phyloP scores from a whole-genome alignment of 2,797 vertebrate genomes.

The Takifugu rubripes region DNA sequence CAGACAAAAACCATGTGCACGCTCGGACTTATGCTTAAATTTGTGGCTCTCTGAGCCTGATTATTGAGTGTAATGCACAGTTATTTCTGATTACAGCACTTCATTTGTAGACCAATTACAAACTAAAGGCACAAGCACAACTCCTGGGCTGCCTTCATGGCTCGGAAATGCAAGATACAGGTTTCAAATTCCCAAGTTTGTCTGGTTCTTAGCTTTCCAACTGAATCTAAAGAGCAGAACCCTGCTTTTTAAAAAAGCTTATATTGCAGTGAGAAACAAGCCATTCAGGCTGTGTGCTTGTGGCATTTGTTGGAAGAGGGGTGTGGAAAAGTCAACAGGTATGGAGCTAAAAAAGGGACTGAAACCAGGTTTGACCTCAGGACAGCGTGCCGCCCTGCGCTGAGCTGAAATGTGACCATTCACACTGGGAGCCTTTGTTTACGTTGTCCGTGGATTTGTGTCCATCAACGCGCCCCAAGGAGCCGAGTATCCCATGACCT shows the following conservation, averaged over 20 bases:
- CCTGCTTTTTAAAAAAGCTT: not conserved
- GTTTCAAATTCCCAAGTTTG: conserved; percentile 35
- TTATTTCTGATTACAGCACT: not conserved
- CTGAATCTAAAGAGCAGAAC: conserved; percentile 6
- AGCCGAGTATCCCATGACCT: conserved; percentile 58
- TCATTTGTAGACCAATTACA: not conserved
- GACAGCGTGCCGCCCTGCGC: conserved; percentile 36
- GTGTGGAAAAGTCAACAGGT: conserved; percentile 48
- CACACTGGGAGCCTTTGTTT: conserved; percentile 53
- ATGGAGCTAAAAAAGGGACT: conserved; percentile 40
- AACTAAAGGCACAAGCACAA: not conserved
- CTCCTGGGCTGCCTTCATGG: too few species aligned
- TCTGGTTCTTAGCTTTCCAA: conserved; percentile 9
- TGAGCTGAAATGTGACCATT: conserved; percentile 47
- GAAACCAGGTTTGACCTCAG: conserved; percentile 37
- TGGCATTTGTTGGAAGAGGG: conserved; percentile 31
- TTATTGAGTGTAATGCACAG: not conserved
- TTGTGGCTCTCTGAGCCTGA: not conserved
- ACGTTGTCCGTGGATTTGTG: conserved; percentile 31
- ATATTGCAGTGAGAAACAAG: not conserved
- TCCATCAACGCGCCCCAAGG: conserved; percentile 10
- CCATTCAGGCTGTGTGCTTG: conserved; percentile 5
- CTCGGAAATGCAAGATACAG: not conserved
- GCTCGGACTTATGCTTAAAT: conserved; percentile 2
- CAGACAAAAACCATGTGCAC: conserved; percentile 70